Conservation (phyloP, 2,888 invertebrate species). For the Nowickia ferox region DNA sequence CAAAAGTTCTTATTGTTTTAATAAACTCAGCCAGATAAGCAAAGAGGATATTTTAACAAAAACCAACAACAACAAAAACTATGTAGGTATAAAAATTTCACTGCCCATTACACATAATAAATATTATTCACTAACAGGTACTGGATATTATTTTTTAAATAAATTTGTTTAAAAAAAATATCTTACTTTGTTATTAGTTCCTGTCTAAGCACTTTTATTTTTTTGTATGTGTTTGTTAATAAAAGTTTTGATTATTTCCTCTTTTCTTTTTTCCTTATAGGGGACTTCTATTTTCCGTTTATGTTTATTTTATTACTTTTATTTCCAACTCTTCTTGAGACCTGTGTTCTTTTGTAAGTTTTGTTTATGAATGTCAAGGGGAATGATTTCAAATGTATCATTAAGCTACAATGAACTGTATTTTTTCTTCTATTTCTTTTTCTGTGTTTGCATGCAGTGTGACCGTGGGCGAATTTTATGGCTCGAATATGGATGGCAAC, state of each 20-base stretch:
- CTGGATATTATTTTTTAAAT: no score
- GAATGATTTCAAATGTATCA: constrained; percentile 66
- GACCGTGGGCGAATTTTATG: no score
- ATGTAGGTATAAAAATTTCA: no score
- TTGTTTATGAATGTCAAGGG: constrained; percentile 72
- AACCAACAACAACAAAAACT: no score
- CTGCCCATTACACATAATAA: no score
- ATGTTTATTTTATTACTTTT: constrained; percentile 3
- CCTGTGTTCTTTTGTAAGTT: constrained; percentile 67
- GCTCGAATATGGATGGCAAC: no score
- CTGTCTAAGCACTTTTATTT: neutral
- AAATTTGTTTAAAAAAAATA: neutral
- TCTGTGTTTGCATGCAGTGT: neutral
- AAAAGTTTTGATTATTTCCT: constrained; percentile 7
- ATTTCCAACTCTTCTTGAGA: constrained; percentile 38
- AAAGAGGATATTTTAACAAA: no score
- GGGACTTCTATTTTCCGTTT: neutral
- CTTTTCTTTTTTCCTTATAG: constrained; percentile 2
- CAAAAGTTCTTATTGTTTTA: neutral
- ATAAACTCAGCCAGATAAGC: neutral
- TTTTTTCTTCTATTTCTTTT: constrained; percentile 19
- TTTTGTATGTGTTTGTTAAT: constrained; percentile 2
- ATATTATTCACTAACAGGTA: no score
- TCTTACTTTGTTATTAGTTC: neutral
- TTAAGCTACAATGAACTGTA: constrained; percentile 56